Percentiles rank a stretch among this genome's conserved stretches.
Evolutionary conservation across 1,140 invertebrate genomes (phyloP).

Genomic region (Drosophila ananassae): DNA sequence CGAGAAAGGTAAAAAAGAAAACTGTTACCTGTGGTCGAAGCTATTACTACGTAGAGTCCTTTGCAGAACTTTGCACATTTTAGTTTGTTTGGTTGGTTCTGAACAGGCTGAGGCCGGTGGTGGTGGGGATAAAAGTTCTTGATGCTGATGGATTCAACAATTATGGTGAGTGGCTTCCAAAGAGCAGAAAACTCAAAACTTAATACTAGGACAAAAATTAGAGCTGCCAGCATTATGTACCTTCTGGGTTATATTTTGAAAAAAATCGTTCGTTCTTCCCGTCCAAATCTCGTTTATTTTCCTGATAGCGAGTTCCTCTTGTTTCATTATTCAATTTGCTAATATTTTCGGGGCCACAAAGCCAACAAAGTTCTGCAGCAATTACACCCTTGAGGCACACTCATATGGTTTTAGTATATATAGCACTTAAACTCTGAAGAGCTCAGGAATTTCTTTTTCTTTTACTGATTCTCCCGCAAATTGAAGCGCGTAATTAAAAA

Average conservation of each 20-base stretch:
- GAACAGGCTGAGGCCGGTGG: conserved; percentile 16
- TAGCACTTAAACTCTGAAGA: conserved; percentile 19
- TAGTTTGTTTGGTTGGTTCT: conserved; percentile 26
- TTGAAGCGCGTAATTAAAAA: conserved; percentile 69
- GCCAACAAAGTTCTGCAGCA: conserved; percentile 53
- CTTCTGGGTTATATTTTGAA: not conserved
- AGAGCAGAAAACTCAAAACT: conserved; percentile 25
- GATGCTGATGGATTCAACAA: conserved; percentile 52
- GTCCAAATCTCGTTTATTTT: not conserved
- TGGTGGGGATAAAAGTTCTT: conserved; percentile 24
- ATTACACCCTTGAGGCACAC: conserved; percentile 32
- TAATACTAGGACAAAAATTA: conserved; percentile 33
- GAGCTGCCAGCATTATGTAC: conserved; percentile 10
- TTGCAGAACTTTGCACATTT: conserved; percentile 45
- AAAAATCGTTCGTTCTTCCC: not conserved
- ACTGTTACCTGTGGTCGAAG: conserved; percentile 53
- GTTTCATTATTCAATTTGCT: conserved; percentile 62
- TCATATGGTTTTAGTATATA: not conserved
- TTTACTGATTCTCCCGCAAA: conserved; percentile 27
- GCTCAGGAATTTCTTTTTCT: conserved; percentile 21
- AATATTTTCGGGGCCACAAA: conserved; percentile 18
- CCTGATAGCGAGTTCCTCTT: not conserved
- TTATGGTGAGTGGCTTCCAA: conserved; percentile 48
- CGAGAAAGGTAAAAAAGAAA: conserved; percentile 17
- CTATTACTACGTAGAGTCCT: conserved; percentile 48